Evolutionary conservation across 2,888 invertebrate species (phyloP), one percentile per base, ranked within the genome.

Genomic region (Tachina grossa): DNA sequence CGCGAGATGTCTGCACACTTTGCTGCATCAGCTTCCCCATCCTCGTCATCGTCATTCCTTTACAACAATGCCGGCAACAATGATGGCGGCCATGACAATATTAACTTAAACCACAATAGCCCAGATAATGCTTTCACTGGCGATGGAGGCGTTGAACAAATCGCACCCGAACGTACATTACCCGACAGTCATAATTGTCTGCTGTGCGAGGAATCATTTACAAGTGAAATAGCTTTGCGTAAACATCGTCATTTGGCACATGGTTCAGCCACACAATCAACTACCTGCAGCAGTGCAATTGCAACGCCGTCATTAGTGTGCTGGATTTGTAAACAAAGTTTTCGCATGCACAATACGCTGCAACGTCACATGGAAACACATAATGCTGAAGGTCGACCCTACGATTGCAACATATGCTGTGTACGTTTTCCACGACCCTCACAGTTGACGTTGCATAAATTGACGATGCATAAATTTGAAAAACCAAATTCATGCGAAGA

Each of bases 361-460:
- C 91, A 91, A 53, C 89, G 91, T 1, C 91, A 91, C 79, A 91
- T 91, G 91, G 91, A 91, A 69, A 90, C 91, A 13, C 91, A 91
- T 65, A 89, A 91, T 81, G 89, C 89, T 55, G 91, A 90, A 82
- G 91, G 91, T 1, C 87, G 91, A 9, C 91, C 91, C 39, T 91
- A 90, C n/a, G 91, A 91, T 85, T 91, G 91, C 41, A 89, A 87
- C 55, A 68, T 88, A 43, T 90, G 90, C 61, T 89, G 87, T 72
- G 91, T 91, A 41, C 90, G 91, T 4, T 91, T 91, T 66, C 91
- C 91, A 22, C 88, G 91, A 22, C 90, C 90, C 61, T 91, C 91
- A 45, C 91, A 91, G 68, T 85, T 91, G 19, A 91, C 90, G 39
- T 84, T 91, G 88, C 91, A 91, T 88, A 91, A 91, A 84, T 87